Base-by-base conservation (phyloP, 2,113 vertebrate species). In the Catharus fuscescens region DNA sequence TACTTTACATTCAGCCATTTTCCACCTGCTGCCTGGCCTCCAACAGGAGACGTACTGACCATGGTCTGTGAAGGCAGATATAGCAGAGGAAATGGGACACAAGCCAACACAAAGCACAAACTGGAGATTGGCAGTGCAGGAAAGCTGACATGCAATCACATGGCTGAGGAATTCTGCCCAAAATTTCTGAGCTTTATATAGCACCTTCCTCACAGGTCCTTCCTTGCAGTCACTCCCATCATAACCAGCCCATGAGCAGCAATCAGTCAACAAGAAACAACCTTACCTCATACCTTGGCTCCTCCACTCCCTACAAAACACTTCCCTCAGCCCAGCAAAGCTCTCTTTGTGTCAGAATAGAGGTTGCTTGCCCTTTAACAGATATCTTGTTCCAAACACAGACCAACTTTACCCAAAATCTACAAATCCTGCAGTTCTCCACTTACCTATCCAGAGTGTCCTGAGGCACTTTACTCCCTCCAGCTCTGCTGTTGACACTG, bases 401-500 rank as follows among this genome's bases (percentile, higher is more conserved):
- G 62, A 47, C 25, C 86, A 82, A 36, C 3, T 3, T 50, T 24
- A 61, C 12, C 40, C 18, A 57, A 66, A 84, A 47, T 53, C 48
- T 48, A 76, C 62, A n/a, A 78, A 64, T 47, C 38, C 74, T 59
- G 48, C 44, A 80, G 57, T 82, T 42, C 34, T 97, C 98, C 28
- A 97, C 99, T 98, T 97, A 99, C 99, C 99, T 99, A 97, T 99
- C 99, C 69, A 98, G 97, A 95, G 97, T 97, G 94, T 99, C 98
- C 92, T 96, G 98, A 60, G 98, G 97, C 86, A 97, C 98, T 98
- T 99, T 99, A 99, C 97, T 98, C 97, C 97, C 98, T 98, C 98
- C 98, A 94, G 98, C 96, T 97, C 96, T 98, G 93, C 98, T 97
- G 86, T 94, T 98, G 97, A 99, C 98, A 97, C 98, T 98, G 97